Evolutionary conservation across 2,113 vertebrate species (phyloP), one percentile per base, ranked within the genome.

Genomic region (Trematomus loennbergii): DNA sequence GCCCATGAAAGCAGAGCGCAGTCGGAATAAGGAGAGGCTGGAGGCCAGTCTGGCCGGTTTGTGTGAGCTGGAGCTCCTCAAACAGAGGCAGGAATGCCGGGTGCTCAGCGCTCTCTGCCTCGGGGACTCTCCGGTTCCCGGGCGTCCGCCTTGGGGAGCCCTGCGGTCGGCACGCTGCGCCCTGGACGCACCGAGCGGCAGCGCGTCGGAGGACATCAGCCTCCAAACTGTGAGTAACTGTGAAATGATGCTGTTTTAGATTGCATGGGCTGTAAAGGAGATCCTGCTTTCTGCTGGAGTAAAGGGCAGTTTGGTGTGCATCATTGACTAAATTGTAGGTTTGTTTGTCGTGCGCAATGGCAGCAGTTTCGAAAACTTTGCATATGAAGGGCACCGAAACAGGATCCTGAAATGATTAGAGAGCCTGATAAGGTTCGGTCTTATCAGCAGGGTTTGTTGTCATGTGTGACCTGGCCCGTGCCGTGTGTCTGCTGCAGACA

Each of bases 21-120:
- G 93, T 46, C 87, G 93, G 49, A 94, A 91, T 67, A 95, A 94
- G 87, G 91, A 91, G 83, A 86, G 93, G 4, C 76, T 95, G 79
- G 93, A 95, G 83, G 92, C 92, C 36, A 93, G 90, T 61, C 74
- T 95, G 70, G 89, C 94, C 50, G 94, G 88, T 2, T 50, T 95
- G 46, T 91, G 87, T 9, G 94, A 95, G 87, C 83, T 95, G 54
- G 93, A 94, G 68, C 77, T 95, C 75, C 91, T 95, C 1, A 94
- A 92, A 58, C 93, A 94, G 84, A 82, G 92, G 79, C 94, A 95
- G 58, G 93, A 94, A 52, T 76, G 66, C 12, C 75, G 92, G 55
- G 92, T 95, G 1, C 73, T 90, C 5, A 72, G 82, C 22, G 94
- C 94, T 1, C 92, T 95, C 17, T 81, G 87, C 22, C 88, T 93